Evolutionary conservation across 2,113 vertebrate genomes (phyloP), one percentile per base, ranked within the genome.

Genomic region (Axis porcinus): DNA sequence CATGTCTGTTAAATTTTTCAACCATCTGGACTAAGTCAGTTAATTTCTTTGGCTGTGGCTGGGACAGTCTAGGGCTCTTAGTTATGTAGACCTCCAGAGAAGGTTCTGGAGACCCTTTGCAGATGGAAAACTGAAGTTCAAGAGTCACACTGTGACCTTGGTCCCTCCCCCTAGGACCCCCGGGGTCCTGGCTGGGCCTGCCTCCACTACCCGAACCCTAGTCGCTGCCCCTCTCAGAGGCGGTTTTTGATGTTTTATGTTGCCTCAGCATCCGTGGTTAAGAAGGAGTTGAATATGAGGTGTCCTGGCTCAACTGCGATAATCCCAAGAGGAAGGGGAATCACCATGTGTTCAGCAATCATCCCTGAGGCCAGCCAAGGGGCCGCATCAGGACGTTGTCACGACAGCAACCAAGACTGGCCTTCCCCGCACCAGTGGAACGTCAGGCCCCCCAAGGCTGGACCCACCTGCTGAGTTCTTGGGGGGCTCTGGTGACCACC

Each of bases 21-120:
- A 52, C 76, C 78, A 11, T 62, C n/a, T 54, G 57, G 78, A 88
- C 55, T 93, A 91, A 94, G n/a, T 25, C n/a, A 57, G 78, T 86
- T 78, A 23, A 33, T 89, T 57, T 67, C 79, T 79, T 97, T 55
- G 67, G 8, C 45, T 64, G n/a, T 86, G 52, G 54, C 52, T 62
- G 60, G 57, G n/a, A 54, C 45, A 54, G 70, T 67, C 81, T 86
- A 14, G 43, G 10, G 28, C 19, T 83, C 14, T 50, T 57, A 45
- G 70, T 64, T 19, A 1, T 81, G 45, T 25, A 79, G 86, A 19
- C 45, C 19, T 82, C 30, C 30, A 62, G 64, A n/a, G 64, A 54
- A 64, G 27, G 6, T 4, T 16, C 33, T 82, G 28, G 60, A 78
- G 43, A 67, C 55, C 23, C 50, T 89, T 64, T 57, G 12, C 4